Evolutionary conservation across 2,888 invertebrate genomes (phyloP).

Genomic region (Eudasyphora cyanicolor): DNA sequence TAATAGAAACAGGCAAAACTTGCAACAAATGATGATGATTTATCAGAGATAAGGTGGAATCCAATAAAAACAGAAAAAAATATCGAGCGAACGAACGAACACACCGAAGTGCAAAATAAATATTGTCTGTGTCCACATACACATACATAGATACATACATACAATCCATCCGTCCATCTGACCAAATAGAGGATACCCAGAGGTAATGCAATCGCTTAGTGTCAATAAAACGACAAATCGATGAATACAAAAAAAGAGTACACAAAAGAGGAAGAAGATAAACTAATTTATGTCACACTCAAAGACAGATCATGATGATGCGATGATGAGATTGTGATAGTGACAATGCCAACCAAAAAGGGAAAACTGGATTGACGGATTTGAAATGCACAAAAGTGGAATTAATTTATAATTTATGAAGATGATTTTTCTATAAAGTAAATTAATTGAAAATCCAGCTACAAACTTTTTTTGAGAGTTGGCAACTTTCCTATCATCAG

Average conservation of each 20-base stretch:
- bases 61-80: not conserved
- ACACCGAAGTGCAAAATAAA: not conserved
- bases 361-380: not conserved
- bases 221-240: constrained; percentile 1
- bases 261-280: not conserved
- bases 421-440: too few relatives aligned
- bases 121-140: too few relatives aligned
- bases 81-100: too few relatives aligned
- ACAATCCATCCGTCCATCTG: not conserved
- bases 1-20: not conserved
- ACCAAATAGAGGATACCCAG: not conserved
- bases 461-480: too few relatives aligned
- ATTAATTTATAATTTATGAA: too few relatives aligned
- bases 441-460: too few relatives aligned
- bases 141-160: too few relatives aligned
- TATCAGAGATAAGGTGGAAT: constrained; percentile 18
- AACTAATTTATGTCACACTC: not conserved
- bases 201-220: not conserved
- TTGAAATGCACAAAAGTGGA: too few relatives aligned
- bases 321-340: not conserved
- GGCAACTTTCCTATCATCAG: too few relatives aligned
- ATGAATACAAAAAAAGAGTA: not conserved
- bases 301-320: not conserved
- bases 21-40: constrained; percentile 20
- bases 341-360: not conserved